phyloP scores from a whole-genome alignment of 1,140 invertebrate genomes.

The Drosophila grimshawi region DNA sequence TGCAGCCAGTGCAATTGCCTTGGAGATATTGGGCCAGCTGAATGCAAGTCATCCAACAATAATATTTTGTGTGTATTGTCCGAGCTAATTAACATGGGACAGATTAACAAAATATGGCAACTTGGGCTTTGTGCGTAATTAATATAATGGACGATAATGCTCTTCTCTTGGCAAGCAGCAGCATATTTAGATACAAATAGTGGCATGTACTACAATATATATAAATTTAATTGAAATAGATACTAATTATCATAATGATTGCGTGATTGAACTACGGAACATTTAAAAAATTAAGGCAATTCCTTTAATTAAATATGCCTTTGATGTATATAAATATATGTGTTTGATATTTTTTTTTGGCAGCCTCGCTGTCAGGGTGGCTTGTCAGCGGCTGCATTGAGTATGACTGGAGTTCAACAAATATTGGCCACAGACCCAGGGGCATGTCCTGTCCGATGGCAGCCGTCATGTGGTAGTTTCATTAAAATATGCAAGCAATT shows the following conservation, averaged over 20 bases:
- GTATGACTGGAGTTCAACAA: constrained; percentile 57
- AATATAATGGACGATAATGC: background rate
- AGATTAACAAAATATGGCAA: constrained; percentile 8
- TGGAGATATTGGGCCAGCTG: background rate
- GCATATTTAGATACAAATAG: background rate
- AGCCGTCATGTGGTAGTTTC: constrained; percentile 73
- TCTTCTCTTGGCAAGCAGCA: background rate
- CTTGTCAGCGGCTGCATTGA: constrained; percentile 44
- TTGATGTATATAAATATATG: constrained; percentile 10
- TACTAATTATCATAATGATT: background rate
- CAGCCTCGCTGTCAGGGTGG: constrained; percentile 56
- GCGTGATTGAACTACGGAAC: background rate
- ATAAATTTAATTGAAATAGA: constrained; percentile 2
- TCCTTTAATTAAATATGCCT: constrained; percentile 36
- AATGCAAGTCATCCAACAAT: constrained; percentile 5
- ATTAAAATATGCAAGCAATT: constrained; percentile 82
- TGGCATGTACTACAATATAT: background rate
- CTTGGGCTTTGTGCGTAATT: background rate
- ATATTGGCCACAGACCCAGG: constrained; percentile 29
- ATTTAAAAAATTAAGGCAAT: constrained; percentile 2
- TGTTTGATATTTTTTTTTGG: constrained; percentile 2
- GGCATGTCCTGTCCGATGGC: constrained; percentile 49
- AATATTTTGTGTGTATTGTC: constrained; percentile 9
- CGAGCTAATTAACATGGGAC: constrained; percentile 7
- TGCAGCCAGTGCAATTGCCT: background rate